Conservation (phyloP, 2,888 invertebrate genomes). For the Melipona beecheii region DNA sequence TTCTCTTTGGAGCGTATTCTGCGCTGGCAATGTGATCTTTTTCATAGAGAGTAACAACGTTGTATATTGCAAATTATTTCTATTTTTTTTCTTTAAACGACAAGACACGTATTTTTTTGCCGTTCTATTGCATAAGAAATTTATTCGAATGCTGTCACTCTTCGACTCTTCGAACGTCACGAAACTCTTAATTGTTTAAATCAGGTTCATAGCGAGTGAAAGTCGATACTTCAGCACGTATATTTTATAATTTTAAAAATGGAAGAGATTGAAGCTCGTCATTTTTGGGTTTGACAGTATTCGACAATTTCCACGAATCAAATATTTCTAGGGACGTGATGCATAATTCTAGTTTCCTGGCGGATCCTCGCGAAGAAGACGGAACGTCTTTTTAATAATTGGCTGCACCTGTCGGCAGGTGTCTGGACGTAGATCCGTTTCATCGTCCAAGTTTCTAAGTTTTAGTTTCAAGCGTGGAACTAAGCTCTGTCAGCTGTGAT, state of each 20-base stretch:
- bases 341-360: background rate
- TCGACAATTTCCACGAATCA: background rate
- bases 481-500: background rate
- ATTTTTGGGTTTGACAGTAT: background rate
- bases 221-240: too few relatives aligned
- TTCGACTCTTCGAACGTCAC: too few relatives aligned
- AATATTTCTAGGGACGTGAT: constrained; percentile 11
- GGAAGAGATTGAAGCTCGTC: too few relatives aligned
- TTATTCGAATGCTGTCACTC: too few relatives aligned
- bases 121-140: background rate
- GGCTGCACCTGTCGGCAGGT: constrained; percentile 78
- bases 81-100: background rate
- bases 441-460: background rate
- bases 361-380: constrained; percentile 43
- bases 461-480: background rate
- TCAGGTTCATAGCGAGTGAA: too few relatives aligned
- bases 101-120: background rate
- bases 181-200: too few relatives aligned
- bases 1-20: background rate
- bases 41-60: background rate
- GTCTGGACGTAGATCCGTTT: constrained; percentile 54
- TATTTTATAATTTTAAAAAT: too few relatives aligned
- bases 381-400: constrained; percentile 63
- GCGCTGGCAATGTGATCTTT: background rate
- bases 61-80: background rate